Conservation (phyloP, 2,888 invertebrate genomes). For the Autographa pulchrina region DNA sequence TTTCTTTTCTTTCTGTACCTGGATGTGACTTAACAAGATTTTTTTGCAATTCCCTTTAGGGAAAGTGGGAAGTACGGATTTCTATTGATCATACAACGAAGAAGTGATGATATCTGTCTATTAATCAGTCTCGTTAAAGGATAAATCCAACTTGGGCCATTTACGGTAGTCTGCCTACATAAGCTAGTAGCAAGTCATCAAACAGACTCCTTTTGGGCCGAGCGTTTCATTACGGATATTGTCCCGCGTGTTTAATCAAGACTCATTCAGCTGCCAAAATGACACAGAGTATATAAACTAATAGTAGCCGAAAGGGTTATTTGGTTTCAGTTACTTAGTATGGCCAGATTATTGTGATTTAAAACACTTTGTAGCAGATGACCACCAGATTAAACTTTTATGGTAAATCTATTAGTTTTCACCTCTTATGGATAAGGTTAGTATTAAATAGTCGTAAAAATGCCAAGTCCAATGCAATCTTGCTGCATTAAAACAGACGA, state of each 20-base stretch:
- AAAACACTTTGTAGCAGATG: neutral
- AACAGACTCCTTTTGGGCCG: conserved; percentile 48
- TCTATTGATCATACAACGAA: neutral
- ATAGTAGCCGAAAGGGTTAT: neutral
- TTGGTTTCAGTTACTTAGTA: neutral
- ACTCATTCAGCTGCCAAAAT: conserved; percentile 37
- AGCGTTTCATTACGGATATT: conserved; percentile 48
- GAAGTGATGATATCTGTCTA: conserved; percentile 18
- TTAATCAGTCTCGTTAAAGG: conserved; percentile 24
- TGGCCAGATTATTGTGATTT: neutral
- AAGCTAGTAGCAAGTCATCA: conserved; percentile 35
- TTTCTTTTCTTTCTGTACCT: neutral
- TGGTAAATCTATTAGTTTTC: neutral
- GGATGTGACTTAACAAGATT: conserved; percentile 1
- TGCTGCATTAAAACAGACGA: conserved; percentile 16
- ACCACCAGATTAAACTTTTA: neutral
- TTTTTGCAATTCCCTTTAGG: conserved; percentile 8
- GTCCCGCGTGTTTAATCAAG: conserved; percentile 45
- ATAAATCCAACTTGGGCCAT: conserved; percentile 38
- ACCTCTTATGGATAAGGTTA: neutral
- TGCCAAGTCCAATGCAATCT: conserved; percentile 14
- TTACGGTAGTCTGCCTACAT: conserved; percentile 23
- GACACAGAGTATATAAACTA: conserved; percentile 35
- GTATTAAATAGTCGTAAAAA: neutral
- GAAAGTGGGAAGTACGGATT: neutral